Conservation (phyloP, 2,113 vertebrate genomes). For the Sphyrna mokarran region DNA sequence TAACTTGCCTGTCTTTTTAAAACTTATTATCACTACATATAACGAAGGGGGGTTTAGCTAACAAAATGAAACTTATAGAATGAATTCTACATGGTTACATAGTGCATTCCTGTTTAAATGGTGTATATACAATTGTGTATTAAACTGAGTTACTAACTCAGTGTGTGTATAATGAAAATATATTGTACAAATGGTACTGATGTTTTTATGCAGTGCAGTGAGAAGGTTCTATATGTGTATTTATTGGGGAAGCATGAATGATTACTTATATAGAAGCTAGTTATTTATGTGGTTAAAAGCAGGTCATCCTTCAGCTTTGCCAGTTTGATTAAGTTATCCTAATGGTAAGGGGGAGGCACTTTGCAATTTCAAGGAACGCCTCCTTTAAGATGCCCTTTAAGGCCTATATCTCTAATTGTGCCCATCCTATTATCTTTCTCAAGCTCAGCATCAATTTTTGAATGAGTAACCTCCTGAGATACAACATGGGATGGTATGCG, state of each 20-base stretch:
- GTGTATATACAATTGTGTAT: not conserved
- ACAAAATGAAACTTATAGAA: not conserved
- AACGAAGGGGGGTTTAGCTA: not conserved
- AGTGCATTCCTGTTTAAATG: not conserved
- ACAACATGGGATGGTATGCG: not conserved
- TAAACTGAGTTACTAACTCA: not conserved
- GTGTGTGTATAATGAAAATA: not conserved
- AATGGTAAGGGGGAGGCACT: not conserved
- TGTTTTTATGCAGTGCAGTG: not conserved
- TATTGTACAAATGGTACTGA: not conserved
- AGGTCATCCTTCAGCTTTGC: not conserved
- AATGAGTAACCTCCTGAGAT: not conserved
- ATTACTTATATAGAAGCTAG: not conserved
- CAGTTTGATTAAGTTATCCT: not conserved
- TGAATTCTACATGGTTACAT: not conserved
- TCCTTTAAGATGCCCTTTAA: too few species aligned
- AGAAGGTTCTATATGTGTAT: not conserved
- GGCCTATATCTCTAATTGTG: too few species aligned
- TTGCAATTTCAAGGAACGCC: too few species aligned
- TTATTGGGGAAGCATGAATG: not conserved
- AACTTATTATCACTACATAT: too few species aligned
- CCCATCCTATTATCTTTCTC: too few species aligned
- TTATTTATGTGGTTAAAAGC: not conserved
- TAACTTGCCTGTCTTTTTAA: too few species aligned
- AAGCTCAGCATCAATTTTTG: not conserved